These are phyloP conservation scores for Paedocypris sp. DNA, from an alignment of 2,113 vertebrate genomes.

Conservation along the genomic window DNA sequence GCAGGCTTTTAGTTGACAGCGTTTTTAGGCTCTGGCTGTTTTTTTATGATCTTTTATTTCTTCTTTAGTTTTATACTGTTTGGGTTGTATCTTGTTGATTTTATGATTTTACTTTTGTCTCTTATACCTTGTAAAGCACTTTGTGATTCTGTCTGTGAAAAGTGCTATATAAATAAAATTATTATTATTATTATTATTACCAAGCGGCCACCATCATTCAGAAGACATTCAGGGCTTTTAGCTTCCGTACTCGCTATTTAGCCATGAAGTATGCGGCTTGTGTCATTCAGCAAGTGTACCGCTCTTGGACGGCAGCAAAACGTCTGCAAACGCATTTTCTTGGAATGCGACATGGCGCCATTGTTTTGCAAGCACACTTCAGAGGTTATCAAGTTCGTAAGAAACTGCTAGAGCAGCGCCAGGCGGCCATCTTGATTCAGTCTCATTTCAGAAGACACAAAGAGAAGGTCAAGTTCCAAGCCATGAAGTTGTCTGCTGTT, in stretches of 20 bases:
- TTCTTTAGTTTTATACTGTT: no score
- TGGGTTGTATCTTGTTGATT: no score
- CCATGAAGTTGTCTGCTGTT: constrained; percentile 58
- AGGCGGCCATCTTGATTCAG: constrained; percentile 66
- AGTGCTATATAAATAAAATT: no score
- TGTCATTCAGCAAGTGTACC: constrained; percentile 63
- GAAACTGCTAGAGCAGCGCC: constrained; percentile 40
- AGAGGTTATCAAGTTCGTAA: constrained; percentile 58
- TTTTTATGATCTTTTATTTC: no score
- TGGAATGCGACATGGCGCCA: constrained; percentile 36
- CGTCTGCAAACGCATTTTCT: constrained; percentile 51
- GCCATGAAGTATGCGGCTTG: constrained; percentile 44
- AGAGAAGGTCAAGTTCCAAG: constrained; percentile 48
- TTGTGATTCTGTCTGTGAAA: no score
- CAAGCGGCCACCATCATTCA: constrained; percentile 63
- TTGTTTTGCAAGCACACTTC: constrained; percentile 62
- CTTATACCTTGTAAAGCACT: no score
- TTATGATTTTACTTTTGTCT: no score
- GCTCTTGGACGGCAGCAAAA: constrained; percentile 31
- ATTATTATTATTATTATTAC: no score
- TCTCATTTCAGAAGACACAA: constrained; percentile 60
- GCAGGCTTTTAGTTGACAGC: no score
- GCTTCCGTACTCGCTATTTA: constrained; percentile 44
- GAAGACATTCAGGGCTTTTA: constrained; percentile 53
- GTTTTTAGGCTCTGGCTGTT: no score